Conservation (phyloP, 2,113 vertebrate species). For the Anthoscopus minutus region DNA sequence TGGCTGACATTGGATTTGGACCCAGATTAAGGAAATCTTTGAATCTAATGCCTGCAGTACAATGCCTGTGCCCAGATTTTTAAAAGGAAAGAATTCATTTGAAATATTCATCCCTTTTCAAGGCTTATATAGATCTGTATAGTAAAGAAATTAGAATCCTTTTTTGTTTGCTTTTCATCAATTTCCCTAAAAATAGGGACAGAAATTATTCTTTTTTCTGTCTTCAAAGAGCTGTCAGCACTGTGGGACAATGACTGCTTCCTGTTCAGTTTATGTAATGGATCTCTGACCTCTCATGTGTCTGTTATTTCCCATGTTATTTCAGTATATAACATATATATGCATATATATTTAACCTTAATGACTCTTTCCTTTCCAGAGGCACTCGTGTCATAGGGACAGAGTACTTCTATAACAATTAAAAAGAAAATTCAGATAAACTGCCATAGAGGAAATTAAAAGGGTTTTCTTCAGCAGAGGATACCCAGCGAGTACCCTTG, state of each 20-base stretch:
- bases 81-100: neutral
- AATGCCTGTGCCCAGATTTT: neutral
- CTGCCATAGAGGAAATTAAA: neutral
- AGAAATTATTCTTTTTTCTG: neutral
- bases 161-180: neutral
- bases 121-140: neutral
- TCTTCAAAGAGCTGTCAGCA: neutral
- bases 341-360: neutral
- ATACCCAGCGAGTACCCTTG: fast-evolving
- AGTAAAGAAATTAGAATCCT: neutral
- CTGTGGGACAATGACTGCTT: neutral
- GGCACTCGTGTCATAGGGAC: neutral
- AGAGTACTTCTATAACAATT: neutral
- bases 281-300: neutral
- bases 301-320: neutral
- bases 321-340: neutral
- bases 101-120: neutral
- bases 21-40: neutral
- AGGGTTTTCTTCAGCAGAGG: neutral
- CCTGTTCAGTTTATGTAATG: neutral
- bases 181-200: neutral
- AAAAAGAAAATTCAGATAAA: neutral
- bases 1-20: neutral
- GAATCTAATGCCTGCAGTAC: neutral
- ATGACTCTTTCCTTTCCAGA: neutral